Percentiles rank a stretch among this genome's conserved stretches.
Evolutionary conservation across 2,888 invertebrate species (phyloP).

Genomic region (Synanthedon myopaeformis): DNA sequence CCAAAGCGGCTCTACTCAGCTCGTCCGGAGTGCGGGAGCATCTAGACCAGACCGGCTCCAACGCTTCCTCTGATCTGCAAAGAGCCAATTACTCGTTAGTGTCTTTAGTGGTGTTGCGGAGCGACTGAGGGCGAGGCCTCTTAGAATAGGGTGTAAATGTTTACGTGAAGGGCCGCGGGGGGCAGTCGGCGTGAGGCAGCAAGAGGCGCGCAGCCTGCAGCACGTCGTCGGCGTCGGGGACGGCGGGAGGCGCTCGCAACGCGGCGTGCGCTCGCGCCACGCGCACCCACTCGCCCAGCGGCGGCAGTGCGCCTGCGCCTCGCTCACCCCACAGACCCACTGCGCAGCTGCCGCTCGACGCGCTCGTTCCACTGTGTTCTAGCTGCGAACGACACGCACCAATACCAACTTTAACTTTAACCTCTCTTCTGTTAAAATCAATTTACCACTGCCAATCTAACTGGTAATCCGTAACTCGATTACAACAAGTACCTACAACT

Average conservation of each 20-base stretch:
- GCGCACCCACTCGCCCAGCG: constrained; percentile 91
- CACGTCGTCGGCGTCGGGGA: constrained; percentile 89
- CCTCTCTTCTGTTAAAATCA: too few relatives aligned
- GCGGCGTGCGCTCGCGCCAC: constrained; percentile 86
- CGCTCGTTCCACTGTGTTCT: constrained; percentile 66
- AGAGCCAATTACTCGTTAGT: too few relatives aligned
- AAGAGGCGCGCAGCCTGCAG: constrained; percentile 88
- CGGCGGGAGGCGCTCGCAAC: constrained; percentile 79
- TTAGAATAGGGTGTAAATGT: constrained; percentile 4
- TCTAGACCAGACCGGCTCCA: constrained; percentile 58
- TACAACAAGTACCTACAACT: too few relatives aligned
- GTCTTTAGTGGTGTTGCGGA: too few relatives aligned
- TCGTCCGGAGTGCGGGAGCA: constrained; percentile 57
- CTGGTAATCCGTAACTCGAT: too few relatives aligned
- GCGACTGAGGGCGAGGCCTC: too few relatives aligned
- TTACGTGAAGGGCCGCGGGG: constrained; percentile 80
- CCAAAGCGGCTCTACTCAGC: constrained; percentile 74
- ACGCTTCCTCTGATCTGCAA: constrained; percentile 69
- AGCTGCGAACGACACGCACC: constrained; percentile 42
- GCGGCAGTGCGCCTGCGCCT: constrained; percentile 89
- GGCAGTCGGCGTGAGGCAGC: constrained; percentile 90
- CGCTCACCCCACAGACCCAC: constrained; percentile 82
- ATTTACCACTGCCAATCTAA: too few relatives aligned
- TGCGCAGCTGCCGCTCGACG: constrained; percentile 36
- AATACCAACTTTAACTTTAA: too few relatives aligned